These are phyloP conservation scores for Tarsius wallacei DNA, from an alignment of 2,797 vertebrate genomes.

Conservation along the genomic window DNA sequence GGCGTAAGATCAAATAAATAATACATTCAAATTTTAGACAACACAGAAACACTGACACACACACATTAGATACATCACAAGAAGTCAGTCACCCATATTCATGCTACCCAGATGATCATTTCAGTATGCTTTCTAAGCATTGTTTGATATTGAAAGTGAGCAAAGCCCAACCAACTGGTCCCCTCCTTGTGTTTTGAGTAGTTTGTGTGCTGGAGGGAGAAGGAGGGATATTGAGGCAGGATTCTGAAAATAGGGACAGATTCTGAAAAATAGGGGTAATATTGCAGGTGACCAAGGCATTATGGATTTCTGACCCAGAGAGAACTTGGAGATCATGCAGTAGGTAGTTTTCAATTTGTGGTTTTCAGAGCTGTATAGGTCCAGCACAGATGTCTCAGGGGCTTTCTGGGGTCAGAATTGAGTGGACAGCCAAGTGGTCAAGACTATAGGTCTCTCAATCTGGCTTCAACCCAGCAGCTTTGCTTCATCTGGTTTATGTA, in stretches of 20 bases:
- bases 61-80: background rate
- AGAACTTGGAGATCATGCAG: slow-evolving; percentile 21
- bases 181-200: background rate
- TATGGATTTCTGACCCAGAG: slow-evolving; percentile 33
- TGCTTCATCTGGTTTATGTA: slow-evolving; percentile 30
- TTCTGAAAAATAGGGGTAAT: slow-evolving; percentile 33
- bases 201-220: background rate
- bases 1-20: background rate
- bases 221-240: background rate
- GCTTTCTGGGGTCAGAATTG: background rate
- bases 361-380: background rate
- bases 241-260: slow-evolving; percentile 26
- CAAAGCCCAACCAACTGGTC: background rate
- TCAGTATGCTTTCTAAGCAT: background rate
- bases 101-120: background rate
- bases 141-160: slow-evolving; percentile 10
- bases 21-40: slow-evolving; percentile 22
- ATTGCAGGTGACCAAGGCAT: slow-evolving; percentile 20
- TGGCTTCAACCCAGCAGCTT: background rate
- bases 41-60: background rate
- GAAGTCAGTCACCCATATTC: background rate
- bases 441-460: background rate
- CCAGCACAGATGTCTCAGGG: background rate
- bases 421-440: background rate
- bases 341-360: background rate